Conservation (phyloP, 2,888 invertebrate species). For the Apamea monoglypha region DNA sequence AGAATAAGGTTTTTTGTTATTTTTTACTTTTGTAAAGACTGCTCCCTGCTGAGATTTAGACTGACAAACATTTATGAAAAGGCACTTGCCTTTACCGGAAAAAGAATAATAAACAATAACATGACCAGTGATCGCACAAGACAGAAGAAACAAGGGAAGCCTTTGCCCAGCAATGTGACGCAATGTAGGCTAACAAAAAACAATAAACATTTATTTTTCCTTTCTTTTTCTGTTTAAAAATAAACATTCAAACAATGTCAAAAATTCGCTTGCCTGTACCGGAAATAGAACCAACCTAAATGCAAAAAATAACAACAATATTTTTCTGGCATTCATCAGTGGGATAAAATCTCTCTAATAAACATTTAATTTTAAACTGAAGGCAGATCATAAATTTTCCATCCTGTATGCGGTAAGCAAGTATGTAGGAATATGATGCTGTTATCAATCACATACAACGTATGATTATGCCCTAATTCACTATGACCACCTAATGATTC, state of each 20-base stretch:
- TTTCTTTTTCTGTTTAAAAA: too few relatives aligned
- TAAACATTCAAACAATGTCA: background rate
- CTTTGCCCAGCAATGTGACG: too few relatives aligned
- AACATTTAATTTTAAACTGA: background rate
- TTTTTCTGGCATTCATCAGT: background rate
- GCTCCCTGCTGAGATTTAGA: too few relatives aligned
- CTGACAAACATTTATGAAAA: too few relatives aligned
- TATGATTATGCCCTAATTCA: too few relatives aligned
- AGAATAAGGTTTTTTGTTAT: background rate
- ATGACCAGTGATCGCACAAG: too few relatives aligned
- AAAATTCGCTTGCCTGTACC: background rate
- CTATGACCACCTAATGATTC: too few relatives aligned
- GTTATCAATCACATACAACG: background rate
- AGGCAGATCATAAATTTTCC: background rate
- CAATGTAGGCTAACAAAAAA: too few relatives aligned
- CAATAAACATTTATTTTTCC: too few relatives aligned
- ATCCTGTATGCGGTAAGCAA: background rate
- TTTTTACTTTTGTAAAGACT: background rate
- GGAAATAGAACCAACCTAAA: background rate
- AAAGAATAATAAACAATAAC: too few relatives aligned
- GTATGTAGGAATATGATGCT: background rate
- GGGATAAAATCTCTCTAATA: background rate
- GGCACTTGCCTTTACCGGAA: too few relatives aligned
- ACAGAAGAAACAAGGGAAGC: too few relatives aligned
- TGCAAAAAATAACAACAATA: background rate